Conservation (phyloP, 2,797 vertebrate genomes). For the Xenopus petersii region DNA sequence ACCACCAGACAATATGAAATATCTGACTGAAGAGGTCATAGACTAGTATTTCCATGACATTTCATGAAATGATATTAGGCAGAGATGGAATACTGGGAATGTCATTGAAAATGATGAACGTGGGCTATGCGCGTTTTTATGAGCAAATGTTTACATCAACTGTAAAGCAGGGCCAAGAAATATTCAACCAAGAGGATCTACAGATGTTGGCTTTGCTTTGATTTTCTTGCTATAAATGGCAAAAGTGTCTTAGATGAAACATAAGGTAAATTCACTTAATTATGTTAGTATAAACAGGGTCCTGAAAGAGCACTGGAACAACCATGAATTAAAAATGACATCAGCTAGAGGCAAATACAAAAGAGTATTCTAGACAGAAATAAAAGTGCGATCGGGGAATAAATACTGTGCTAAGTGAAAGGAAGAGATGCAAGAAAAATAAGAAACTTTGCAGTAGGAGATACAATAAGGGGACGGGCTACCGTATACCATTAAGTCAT, state of each 20-base stretch:
- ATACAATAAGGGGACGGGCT: not conserved
- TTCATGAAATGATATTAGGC: slow-evolving; percentile 25
- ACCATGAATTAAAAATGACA: not conserved
- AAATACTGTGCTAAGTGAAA: not conserved
- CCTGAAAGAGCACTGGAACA: slow-evolving; percentile 1
- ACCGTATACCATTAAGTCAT: slow-evolving; percentile 4
- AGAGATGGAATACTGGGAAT: slow-evolving; percentile 22
- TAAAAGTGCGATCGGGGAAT: not conserved
- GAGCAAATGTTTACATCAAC: slow-evolving; percentile 39
- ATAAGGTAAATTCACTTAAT: slow-evolving; percentile 34
- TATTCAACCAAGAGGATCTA: slow-evolving; percentile 37
- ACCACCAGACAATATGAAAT: slow-evolving; percentile 4
- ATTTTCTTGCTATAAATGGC: slow-evolving; percentile 43
- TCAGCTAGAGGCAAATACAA: not conserved
- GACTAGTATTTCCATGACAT: slow-evolving; percentile 3
- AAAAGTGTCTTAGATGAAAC: slow-evolving; percentile 28
- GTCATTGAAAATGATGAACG: slow-evolving; percentile 36
- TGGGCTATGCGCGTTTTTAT: slow-evolving; percentile 8
- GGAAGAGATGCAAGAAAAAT: not conserved
- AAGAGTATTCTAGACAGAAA: not conserved
- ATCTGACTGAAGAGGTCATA: not conserved
- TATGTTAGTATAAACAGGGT: slow-evolving; percentile 35
- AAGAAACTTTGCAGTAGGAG: too few relatives aligned
- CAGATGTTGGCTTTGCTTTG: slow-evolving; percentile 28
- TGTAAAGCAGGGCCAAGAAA: slow-evolving; percentile 34